Conservation (phyloP, 2,888 invertebrate genomes). For the Lasioglossum calceatum region DNA sequence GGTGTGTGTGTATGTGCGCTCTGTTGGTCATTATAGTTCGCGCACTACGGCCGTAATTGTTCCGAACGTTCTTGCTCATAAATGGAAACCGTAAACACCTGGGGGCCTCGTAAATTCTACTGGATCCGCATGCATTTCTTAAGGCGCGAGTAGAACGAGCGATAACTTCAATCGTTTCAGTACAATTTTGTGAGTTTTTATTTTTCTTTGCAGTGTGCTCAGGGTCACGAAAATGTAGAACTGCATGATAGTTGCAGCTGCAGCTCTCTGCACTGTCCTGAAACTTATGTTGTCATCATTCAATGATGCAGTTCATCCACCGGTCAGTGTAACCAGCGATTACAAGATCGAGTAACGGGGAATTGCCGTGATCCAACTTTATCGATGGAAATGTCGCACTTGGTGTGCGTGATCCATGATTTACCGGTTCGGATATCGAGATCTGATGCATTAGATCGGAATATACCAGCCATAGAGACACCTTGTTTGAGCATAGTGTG, state of each 20-base stretch:
- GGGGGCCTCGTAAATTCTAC: background rate
- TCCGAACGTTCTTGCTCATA: background rate
- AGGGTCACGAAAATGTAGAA: background rate
- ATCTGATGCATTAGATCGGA: background rate
- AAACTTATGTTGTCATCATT: background rate
- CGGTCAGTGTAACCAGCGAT: background rate
- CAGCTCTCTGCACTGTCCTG: background rate
- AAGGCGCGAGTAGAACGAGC: background rate
- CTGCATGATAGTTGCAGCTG: no score
- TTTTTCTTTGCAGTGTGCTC: background rate
- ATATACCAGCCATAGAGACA: constrained; percentile 28
- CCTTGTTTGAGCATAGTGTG: constrained; percentile 15
- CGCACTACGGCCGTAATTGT: background rate
- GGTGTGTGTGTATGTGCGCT: background rate
- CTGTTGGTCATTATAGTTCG: background rate
- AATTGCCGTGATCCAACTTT: background rate
- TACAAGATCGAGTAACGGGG: background rate
- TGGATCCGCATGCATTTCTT: background rate
- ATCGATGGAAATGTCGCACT: background rate
- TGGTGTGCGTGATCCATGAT: background rate
- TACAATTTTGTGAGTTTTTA: background rate
- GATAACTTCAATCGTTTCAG: background rate
- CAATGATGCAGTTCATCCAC: background rate
- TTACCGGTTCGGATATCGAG: background rate
- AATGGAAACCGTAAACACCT: background rate